A percentile compares a stretch with the other conserved stretches of the same genome.
phyloP scores from a whole-genome alignment of 2,888 invertebrate genomes.

The Limnephilus auricula region DNA sequence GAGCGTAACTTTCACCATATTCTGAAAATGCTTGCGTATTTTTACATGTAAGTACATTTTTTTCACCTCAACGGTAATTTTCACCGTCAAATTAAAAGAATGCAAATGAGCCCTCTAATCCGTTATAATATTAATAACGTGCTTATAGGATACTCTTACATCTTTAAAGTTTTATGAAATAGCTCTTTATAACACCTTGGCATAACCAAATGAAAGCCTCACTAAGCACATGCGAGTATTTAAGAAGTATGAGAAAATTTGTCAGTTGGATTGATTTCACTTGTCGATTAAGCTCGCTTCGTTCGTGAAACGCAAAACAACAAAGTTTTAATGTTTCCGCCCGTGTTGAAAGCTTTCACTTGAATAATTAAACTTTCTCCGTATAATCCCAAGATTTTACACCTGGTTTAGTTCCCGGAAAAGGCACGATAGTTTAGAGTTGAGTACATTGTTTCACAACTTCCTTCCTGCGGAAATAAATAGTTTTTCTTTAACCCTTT shows the following conservation, averaged over 20 bases:
- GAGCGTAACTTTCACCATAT: too few relatives aligned
- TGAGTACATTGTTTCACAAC: neutral
- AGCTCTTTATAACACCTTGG: neutral
- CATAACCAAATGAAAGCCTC: neutral
- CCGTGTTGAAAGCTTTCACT: neutral
- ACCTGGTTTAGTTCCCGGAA: neutral
- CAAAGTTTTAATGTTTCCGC: neutral
- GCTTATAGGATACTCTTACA: neutral
- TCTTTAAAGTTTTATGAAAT: neutral
- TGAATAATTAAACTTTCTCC: conserved; percentile 3
- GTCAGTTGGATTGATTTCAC: neutral
- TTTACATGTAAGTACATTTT: too few relatives aligned
- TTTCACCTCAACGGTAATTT: too few relatives aligned
- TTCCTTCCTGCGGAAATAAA: neutral
- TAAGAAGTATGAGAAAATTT: neutral
- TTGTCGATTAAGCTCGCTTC: neutral
- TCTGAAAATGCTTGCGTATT: too few relatives aligned
- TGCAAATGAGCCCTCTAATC: too few relatives aligned
- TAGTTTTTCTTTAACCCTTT: neutral
- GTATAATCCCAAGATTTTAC: neutral
- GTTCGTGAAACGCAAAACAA: neutral
- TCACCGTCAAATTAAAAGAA: too few relatives aligned
- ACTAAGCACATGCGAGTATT: neutral
- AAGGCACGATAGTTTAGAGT: neutral
- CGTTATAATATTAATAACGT: too few relatives aligned